Percentiles rank a stretch among this genome's conserved stretches.
phyloP scores from a whole-genome alignment of 2,888 invertebrate species.

The Melieria omissa region DNA sequence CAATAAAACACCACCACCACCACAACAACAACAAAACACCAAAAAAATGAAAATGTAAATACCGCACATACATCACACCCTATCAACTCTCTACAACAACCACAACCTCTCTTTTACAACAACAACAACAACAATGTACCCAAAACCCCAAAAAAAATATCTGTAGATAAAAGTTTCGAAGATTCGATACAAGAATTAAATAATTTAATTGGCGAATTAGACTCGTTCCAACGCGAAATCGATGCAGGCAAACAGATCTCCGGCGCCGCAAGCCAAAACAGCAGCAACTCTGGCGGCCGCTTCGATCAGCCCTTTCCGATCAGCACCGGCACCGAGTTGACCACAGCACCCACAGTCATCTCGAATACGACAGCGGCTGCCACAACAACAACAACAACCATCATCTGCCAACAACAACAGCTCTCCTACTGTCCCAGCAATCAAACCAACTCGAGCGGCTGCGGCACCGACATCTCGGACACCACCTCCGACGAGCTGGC shows the following conservation, averaged over 20 bases:
- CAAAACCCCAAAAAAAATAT: conserved; percentile 36
- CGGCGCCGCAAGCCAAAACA: conserved; percentile 8
- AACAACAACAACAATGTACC: conserved; percentile 37
- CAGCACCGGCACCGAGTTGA: conserved; percentile 15
- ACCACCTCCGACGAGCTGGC: conserved; percentile 60
- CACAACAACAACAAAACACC: conserved; percentile 18
- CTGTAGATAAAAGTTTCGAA: conserved; percentile 67
- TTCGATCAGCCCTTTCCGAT: conserved; percentile 35
- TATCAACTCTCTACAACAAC: conserved; percentile 28
- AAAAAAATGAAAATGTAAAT: conserved; percentile 26
- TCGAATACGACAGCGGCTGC: conserved; percentile 15
- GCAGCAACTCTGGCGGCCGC: conserved; percentile 1
- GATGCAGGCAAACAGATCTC: conserved; percentile 60
- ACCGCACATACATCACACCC: conserved; percentile 14
- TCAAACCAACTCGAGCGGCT: conserved; percentile 62
- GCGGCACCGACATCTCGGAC: conserved; percentile 62
- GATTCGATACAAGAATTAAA: conserved; percentile 68
- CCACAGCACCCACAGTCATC: conserved; percentile 38
- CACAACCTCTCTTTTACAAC: conserved; percentile 30
- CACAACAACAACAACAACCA: conserved; percentile 35
- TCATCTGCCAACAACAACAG: conserved; percentile 29
- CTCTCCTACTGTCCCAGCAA: conserved; percentile 52
- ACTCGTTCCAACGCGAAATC: conserved; percentile 68
- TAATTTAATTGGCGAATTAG: conserved; percentile 68
- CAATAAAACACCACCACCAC: neutral